Base-by-base conservation (phyloP, 2,113 vertebrate genomes). In the Zosterops borbonicus region DNA sequence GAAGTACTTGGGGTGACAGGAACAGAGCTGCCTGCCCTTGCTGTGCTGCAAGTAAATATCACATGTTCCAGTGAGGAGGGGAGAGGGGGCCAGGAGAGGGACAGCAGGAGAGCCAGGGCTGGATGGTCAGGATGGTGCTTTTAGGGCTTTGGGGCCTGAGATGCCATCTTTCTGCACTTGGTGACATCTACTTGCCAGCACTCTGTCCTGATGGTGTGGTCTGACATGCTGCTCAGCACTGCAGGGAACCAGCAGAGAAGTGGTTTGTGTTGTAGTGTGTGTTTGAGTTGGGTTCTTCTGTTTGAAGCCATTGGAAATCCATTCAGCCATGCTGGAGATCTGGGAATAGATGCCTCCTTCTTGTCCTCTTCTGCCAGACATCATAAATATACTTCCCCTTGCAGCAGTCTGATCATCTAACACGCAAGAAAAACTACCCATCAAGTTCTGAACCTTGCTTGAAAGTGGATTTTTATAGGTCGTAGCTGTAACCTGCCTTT, bases 171-270 rank as follows among this genome's bases (percentile, higher is more conserved):
- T 27, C 29, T 59, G 33, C 14, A 11, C 25, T n/a, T 4, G 6
- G n/a, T 67, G 50, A 31, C 20, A 5, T 70, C 50, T 67, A 8
- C n/a, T 62, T 8, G 5, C 20, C 5, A 4, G 27, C n/a, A 12
- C 50, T 37, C 39, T 44, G 2, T 49, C 23, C 17, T 53, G 33
- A 9, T 8, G 9, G 42, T 9, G 33, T 33, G 27, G 28, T 68
- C 50, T 42, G 74, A 52, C 3, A 1, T 19, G 49, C 60, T 52
- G 44, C 63, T 67, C 9, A 14, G 33, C 0, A 0, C 67, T n/a
- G 24, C 65, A 35, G 65, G 70, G 46, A 75, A 37, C n/a, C 53
- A 58, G 42, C 39, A 71, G 75, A 33, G 35, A 65, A 67, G 29
- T 3, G 1, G 16, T 64, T 80, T 12, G 3, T 64, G 18, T 60